Evolutionary conservation across 2,113 vertebrate genomes (phyloP).

Genomic region (Illadopsis cleaveri): DNA sequence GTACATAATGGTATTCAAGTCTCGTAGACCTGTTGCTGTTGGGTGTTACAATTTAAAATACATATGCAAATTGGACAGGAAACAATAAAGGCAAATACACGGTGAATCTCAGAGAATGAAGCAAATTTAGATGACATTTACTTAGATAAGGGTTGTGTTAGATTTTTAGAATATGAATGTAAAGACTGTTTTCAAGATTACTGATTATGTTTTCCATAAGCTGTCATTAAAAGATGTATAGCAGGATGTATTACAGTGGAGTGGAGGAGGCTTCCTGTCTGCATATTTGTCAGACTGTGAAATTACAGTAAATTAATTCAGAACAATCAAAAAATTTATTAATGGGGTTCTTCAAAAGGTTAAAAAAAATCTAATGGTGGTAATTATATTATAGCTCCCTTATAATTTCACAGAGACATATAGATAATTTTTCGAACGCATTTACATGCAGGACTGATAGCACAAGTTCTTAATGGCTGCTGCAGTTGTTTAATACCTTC

Average conservation of each 20-base stretch:
- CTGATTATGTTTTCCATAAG: not conserved
- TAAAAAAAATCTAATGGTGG: not conserved
- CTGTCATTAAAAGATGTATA: not conserved
- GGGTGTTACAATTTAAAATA: not conserved
- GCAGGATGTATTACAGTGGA: not conserved
- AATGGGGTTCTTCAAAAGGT: not conserved
- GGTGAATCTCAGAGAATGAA: not conserved
- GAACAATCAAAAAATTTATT: not conserved
- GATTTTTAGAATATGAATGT: not conserved
- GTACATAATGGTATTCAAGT: not conserved
- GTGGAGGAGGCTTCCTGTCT: not conserved
- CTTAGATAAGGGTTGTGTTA: not conserved
- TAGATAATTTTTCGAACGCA: not conserved
- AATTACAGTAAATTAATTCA: constrained; percentile 2
- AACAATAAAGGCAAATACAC: not conserved
- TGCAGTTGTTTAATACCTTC: not conserved
- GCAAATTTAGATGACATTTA: not conserved
- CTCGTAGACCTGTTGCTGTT: not conserved
- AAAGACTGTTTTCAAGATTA: not conserved
- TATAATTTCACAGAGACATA: not conserved
- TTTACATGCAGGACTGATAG: not conserved
- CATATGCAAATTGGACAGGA: not conserved
- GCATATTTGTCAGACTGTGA: not conserved
- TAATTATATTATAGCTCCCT: not conserved
- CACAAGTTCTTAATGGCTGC: not conserved